A percentile compares a stretch with the other conserved stretches of the same genome.
Evolutionary conservation across 1,140 invertebrate species (phyloP).

Genomic region (Drosophila rufa): DNA sequence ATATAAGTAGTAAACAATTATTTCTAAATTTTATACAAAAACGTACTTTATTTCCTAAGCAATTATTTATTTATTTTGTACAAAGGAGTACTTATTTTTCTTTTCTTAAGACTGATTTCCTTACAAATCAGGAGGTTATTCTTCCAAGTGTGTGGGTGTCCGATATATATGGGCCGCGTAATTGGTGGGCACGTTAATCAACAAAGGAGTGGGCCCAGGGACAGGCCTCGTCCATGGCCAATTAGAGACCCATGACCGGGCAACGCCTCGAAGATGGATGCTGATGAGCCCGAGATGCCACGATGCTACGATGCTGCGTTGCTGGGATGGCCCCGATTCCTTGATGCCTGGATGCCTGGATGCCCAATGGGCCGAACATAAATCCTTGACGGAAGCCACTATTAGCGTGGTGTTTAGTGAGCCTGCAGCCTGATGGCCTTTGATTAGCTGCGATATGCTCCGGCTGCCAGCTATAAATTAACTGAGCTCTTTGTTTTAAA

Average conservation of each 20-base stretch:
- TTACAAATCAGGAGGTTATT: background rate
- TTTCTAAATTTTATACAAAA: background rate
- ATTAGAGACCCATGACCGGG: conserved; percentile 71
- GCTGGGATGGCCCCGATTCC: conserved; percentile 3
- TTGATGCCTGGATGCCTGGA: conserved; percentile 30
- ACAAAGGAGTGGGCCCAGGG: conserved; percentile 51
- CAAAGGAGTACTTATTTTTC: background rate
- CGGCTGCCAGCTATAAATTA: conserved; percentile 56
- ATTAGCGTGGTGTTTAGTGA: conserved; percentile 71
- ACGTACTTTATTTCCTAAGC: background rate
- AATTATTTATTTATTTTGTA: background rate
- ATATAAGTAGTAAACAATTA: background rate
- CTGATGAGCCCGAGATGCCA: conserved; percentile 66
- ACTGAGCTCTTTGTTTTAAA: conserved; percentile 16
- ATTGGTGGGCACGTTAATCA: conserved; percentile 83
- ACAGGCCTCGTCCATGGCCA: conserved; percentile 50
- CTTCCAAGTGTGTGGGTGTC: background rate
- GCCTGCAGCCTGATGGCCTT: conserved; percentile 64
- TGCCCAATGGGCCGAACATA: conserved; percentile 53
- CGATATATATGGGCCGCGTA: conserved; percentile 77
- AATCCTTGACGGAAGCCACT: conserved; percentile 67
- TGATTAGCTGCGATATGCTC: conserved; percentile 61
- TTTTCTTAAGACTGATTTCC: background rate
- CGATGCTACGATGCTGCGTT: conserved; percentile 10
- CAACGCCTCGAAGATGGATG: conserved; percentile 72